A percentile compares a stretch with the other conserved stretches of the same genome.
phyloP scores from a whole-genome alignment of 1,140 invertebrate genomes.

The Nasonia longicornis region DNA sequence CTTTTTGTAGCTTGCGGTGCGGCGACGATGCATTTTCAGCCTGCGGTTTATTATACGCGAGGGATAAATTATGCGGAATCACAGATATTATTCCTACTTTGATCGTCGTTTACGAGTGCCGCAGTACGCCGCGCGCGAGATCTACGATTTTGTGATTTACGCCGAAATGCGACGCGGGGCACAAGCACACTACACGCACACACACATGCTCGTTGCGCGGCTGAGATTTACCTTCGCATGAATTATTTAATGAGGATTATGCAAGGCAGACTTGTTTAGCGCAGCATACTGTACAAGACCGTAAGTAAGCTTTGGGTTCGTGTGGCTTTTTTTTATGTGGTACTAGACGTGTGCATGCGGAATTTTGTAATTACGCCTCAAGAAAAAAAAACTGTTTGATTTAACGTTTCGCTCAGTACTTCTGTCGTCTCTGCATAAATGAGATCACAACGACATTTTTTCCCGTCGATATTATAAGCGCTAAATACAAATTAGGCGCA shows the following conservation, averaged over 20 bases:
- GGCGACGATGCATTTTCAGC: not conserved
- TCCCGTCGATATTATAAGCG: no score
- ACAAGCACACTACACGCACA: not conserved
- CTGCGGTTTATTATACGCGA: not conserved
- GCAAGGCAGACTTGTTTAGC: not conserved
- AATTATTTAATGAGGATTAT: constrained; percentile 16
- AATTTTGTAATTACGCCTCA: not conserved
- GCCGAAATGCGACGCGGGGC: not conserved
- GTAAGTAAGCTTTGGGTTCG: not conserved
- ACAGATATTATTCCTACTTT: not conserved
- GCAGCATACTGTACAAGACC: not conserved
- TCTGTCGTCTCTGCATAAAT: not conserved
- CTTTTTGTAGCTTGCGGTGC: not conserved
- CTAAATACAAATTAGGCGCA: not conserved
- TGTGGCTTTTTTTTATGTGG: not conserved
- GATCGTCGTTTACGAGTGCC: constrained; percentile 1
- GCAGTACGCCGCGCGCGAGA: not conserved
- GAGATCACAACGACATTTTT: not conserved
- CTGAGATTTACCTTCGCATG: not conserved
- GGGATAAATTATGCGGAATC: constrained; percentile 9
- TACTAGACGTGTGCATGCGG: not conserved
- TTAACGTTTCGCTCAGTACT: not conserved
- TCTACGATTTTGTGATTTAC: constrained; percentile 9
- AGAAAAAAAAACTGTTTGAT: no score
- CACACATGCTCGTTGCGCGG: not conserved